Evolutionary conservation across 2,888 invertebrate genomes (phyloP).

Genomic region (Baronia brevicornis): DNA sequence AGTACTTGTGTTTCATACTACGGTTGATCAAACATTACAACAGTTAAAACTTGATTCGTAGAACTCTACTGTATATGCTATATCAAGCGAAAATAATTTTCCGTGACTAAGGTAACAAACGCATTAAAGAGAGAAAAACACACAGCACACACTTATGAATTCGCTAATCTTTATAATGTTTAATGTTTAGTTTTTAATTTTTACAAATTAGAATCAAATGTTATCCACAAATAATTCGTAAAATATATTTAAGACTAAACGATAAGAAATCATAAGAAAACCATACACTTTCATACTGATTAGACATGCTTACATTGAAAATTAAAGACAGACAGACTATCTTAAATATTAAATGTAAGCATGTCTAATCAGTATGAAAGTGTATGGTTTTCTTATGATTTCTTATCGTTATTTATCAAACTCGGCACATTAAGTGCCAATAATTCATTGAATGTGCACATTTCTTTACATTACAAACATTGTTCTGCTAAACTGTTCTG

Average conservation of each 20-base stretch:
- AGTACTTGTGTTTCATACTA: no score
- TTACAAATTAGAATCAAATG: no score
- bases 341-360: no score
- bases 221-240: no score
- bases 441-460: conserved; percentile 11
- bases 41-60: conserved; percentile 8
- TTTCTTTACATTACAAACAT: conserved; percentile 6
- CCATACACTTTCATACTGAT: conserved; percentile 18
- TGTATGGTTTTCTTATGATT: conserved; percentile 16
- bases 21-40: conserved; percentile 21
- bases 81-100: conserved; percentile 13
- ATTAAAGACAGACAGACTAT: no score
- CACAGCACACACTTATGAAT: neutral
- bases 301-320: conserved; percentile 9
- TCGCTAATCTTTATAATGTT: no score
- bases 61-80: no score
- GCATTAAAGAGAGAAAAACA: conserved; percentile 1
- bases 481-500: conserved; percentile 4
- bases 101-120: conserved; percentile 8
- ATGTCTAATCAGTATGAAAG: conserved; percentile 15
- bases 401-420: conserved; percentile 27
- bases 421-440: conserved; percentile 19
- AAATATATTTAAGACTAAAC: no score
- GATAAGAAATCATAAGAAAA: conserved; percentile 21
- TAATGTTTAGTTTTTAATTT: no score